Percentiles rank a stretch among this genome's conserved stretches.
phyloP scores from a whole-genome alignment of 2,888 invertebrate genomes.

The Diarsia rubi region DNA sequence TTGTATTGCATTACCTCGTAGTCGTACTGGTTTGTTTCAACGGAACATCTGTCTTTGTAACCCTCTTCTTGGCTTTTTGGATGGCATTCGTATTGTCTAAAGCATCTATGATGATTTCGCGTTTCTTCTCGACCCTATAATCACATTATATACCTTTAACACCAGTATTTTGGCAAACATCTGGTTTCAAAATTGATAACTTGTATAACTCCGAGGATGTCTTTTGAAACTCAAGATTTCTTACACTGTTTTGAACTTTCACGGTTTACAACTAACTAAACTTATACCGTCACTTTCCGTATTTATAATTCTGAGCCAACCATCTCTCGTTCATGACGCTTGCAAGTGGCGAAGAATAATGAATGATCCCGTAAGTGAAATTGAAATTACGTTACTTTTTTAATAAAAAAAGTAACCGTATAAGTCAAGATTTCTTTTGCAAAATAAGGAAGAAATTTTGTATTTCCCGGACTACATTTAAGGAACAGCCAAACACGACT shows the following conservation, averaged over 20 bases:
- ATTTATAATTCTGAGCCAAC: no score
- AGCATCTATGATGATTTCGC: constrained; percentile 68
- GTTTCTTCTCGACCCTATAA: constrained; percentile 77
- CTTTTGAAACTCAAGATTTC: background rate
- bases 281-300: no score
- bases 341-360: no score
- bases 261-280: no score
- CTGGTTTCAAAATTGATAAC: background rate
- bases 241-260: background rate
- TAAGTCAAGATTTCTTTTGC: background rate
- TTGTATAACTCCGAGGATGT: background rate
- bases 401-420: no score
- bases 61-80: constrained; percentile 79
- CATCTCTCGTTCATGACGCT: no score
- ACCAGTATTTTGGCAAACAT: background rate
- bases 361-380: no score
- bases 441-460: background rate
- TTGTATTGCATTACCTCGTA: constrained; percentile 55
- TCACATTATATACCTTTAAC: constrained; percentile 18
- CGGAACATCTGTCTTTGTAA: constrained; percentile 77
- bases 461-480: background rate
- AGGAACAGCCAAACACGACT: background rate
- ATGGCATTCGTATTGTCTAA: constrained; percentile 74
- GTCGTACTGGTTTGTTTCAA: constrained; percentile 55
- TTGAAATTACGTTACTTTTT: no score